A percentile compares a stretch with the other conserved stretches of the same genome.
phyloP scores from a whole-genome alignment of 2,113 vertebrate genomes.

The Acrocephalus kingi region DNA sequence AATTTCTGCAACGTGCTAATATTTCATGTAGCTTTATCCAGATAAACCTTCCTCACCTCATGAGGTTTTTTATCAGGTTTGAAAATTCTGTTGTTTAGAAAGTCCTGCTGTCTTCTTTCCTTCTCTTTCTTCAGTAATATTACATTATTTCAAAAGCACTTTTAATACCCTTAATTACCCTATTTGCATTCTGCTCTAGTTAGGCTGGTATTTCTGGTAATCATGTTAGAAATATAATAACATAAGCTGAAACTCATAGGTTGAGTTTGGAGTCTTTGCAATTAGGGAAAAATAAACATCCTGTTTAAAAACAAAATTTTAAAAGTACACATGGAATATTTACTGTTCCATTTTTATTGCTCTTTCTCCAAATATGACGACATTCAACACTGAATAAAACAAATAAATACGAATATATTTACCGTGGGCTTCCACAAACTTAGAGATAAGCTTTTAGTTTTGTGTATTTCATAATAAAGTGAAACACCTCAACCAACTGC shows the following conservation, averaged over 20 bases:
- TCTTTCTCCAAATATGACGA: background rate
- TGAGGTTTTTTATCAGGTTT: background rate
- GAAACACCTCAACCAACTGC: background rate
- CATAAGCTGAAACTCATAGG: background rate
- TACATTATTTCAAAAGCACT: background rate
- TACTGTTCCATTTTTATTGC: background rate
- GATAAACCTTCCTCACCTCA: background rate
- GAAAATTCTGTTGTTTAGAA: background rate
- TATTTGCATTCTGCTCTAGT: background rate
- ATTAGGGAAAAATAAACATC: background rate
- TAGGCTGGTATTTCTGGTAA: background rate
- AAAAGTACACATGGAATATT: background rate
- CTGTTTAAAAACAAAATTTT: background rate
- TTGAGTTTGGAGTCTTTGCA: background rate
- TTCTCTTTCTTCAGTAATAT: background rate
- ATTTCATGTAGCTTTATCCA: background rate
- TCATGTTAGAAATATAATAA: background rate
- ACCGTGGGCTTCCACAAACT: background rate
- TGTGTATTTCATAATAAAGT: background rate
- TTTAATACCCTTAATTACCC: background rate
- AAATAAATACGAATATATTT: conserved; percentile 9
- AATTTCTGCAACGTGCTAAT: background rate
- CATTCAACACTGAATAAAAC: background rate
- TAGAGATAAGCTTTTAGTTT: background rate
- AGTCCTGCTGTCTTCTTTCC: background rate